A percentile compares a stretch with the other conserved stretches of the same genome.
Conservation (phyloP, 2,797 vertebrate genomes). For the Anguilla pacifica region DNA sequence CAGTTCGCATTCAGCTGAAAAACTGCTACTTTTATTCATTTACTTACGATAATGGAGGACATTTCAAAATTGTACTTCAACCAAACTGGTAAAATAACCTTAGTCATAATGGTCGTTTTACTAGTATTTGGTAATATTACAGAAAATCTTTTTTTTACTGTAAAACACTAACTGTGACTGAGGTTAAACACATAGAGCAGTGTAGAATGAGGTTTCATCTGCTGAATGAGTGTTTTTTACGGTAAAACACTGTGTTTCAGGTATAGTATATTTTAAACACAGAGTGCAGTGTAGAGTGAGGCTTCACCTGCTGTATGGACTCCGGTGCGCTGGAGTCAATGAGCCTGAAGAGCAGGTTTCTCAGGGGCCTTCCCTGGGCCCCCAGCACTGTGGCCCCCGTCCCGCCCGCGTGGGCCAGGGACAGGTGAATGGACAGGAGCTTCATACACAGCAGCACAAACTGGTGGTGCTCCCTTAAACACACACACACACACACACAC, state of each 20-base stretch:
- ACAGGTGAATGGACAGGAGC: conserved; percentile 79
- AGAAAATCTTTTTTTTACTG: neutral
- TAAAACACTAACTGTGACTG: neutral
- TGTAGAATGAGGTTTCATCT: conserved; percentile 58
- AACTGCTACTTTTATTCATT: neutral
- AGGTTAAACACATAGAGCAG: neutral
- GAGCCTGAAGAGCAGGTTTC: conserved; percentile 80
- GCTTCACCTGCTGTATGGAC: conserved; percentile 75
- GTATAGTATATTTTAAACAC: too few relatives aligned
- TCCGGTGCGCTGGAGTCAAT: conserved; percentile 81
- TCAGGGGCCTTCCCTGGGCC: conserved; percentile 75
- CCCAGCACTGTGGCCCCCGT: conserved; percentile 78
- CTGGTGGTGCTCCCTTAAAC: conserved; percentile 78
- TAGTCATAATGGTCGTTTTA: neutral
- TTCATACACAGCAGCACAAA: conserved; percentile 81
- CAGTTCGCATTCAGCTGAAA: neutral
- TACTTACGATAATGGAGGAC: too few relatives aligned
- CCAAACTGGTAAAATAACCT: neutral
- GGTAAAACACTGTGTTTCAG: too few relatives aligned
- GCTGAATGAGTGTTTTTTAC: conserved; percentile 49
- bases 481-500: neutral
- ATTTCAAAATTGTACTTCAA: neutral
- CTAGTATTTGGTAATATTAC: neutral
- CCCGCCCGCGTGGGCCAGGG: conserved; percentile 79
- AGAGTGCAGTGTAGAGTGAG: neutral